Evolutionary conservation across 2,113 vertebrate genomes (phyloP).

Genomic region (Eulemur rufifrons): DNA sequence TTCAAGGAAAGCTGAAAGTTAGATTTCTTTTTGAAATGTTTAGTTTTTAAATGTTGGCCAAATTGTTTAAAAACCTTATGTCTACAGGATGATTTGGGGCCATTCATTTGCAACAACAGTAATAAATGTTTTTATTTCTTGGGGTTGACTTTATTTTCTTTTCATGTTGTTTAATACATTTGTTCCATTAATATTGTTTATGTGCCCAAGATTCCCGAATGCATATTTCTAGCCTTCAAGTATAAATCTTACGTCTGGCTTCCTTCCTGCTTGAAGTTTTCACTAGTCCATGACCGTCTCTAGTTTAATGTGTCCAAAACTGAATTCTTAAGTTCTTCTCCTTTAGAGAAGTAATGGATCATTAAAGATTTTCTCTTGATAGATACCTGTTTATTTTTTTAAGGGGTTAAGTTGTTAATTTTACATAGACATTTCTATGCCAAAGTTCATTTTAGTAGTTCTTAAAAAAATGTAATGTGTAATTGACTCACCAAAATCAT

Average conservation of each 20-base stretch:
- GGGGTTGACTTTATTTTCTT: neutral
- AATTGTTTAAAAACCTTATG: neutral
- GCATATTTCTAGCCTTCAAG: neutral
- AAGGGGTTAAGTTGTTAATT: neutral
- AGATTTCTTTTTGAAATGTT: neutral
- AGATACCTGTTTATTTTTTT: neutral
- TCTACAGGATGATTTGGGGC: neutral
- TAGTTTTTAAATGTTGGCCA: neutral
- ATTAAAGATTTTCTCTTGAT: neutral
- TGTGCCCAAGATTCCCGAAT: neutral
- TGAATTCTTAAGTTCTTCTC: neutral
- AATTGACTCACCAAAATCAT: neutral
- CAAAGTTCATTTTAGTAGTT: slow-evolving; percentile 23
- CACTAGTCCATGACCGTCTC: neutral
- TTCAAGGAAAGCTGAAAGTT: neutral
- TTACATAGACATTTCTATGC: slow-evolving; percentile 2
- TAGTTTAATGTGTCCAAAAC: neutral
- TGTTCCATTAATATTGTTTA: neutral
- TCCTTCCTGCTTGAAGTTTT: neutral
- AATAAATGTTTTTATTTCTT: neutral
- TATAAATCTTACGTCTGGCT: neutral
- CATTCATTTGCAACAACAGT: neutral
- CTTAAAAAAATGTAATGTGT: neutral
- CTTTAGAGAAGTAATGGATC: neutral
- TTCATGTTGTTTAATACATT: neutral